A percentile compares a stretch with the other conserved stretches of the same genome.
phyloP scores from a whole-genome alignment of 1,140 invertebrate genomes.

The Sipha flava region DNA sequence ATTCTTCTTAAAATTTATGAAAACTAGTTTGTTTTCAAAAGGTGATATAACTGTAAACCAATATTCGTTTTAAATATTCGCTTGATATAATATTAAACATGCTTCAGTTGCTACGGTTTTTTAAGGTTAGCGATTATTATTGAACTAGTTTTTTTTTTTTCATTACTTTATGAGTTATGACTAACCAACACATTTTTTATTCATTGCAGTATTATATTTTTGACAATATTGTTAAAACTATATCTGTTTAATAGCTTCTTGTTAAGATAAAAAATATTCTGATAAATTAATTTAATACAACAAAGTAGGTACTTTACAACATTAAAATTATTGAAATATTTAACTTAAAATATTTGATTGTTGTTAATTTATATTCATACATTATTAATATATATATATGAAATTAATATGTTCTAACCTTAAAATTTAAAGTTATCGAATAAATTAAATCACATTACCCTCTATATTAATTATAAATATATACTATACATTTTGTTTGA shows the following conservation, averaged over 20 bases:
- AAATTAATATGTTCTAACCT: too few relatives aligned
- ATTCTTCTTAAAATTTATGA: not conserved
- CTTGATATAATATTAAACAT: not conserved
- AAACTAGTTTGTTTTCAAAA: not conserved
- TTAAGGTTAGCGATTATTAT: not conserved
- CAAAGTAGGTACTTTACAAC: not conserved
- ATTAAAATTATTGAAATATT: too few relatives aligned
- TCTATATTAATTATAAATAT: too few relatives aligned
- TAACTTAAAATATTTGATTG: too few relatives aligned
- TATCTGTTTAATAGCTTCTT: not conserved
- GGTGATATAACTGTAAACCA: not conserved
- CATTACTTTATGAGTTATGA: not conserved
- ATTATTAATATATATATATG: too few relatives aligned
- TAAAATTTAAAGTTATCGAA: not conserved
- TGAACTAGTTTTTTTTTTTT: not conserved
- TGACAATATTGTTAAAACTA: not conserved
- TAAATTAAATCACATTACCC: not conserved
- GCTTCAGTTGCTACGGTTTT: not conserved
- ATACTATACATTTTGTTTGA: too few relatives aligned
- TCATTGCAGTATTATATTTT: not conserved
- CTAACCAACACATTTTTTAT: not conserved
- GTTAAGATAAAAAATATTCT: conserved; percentile 2
- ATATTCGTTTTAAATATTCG: not conserved
- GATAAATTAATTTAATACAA: not conserved
- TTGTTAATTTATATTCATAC: too few relatives aligned